Evolutionary conservation across 2,888 invertebrate genomes (phyloP), one percentile per base, ranked within the genome.

Genomic region (Eumerus sabulonum): DNA sequence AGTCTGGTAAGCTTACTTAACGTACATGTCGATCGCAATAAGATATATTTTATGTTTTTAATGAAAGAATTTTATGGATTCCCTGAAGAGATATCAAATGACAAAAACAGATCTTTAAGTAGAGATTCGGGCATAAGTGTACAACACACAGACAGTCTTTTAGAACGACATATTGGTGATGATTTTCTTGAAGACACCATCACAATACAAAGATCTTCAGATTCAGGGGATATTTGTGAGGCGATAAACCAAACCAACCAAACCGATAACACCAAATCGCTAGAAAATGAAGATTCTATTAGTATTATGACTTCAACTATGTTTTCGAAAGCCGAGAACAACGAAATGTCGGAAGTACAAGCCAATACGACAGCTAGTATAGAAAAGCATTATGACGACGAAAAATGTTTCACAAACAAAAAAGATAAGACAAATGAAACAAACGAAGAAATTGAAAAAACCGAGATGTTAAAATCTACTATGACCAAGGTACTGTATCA

Each of bases 91-190:
- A 16, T 5, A 1, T 9, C 7, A 11, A 44, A 59, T 35, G 76
- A 81, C 45, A 82, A 77, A 44, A 64, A 59, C 13, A 38, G 84
- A 64, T 54, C 84, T 11, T 73, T 85, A 48, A 85, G 85, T 59
- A 71, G 83, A 16, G 86, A 86, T 82, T 86, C 86, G 0, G 86
- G 86, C 13, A 84, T 85, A 14, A 84, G 77, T n/a, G 17, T 83
- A n/a, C 45, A 40, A 1, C 27, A 50, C 14, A 16, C 38, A n/a
- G 64, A 63, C 27, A 63, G 3, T 14, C 42, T 14, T 1, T 16
- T 1, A 16, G 57, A 59, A 27, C 19, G 14, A 53, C 57, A 54
- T 27, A 18, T 48, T 5, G 45, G 57, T 14, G 12, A 13, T n/a
- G 48, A 71, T n/a, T 35, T 35, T n/a, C 19, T 40, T 12, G 19